A percentile compares a stretch with the other conserved stretches of the same genome.
phyloP scores from a whole-genome alignment of 30 jellyfish, hydroid and myxozoan genomes.

The Aurelia aurita complex sp. Pacific region DNA sequence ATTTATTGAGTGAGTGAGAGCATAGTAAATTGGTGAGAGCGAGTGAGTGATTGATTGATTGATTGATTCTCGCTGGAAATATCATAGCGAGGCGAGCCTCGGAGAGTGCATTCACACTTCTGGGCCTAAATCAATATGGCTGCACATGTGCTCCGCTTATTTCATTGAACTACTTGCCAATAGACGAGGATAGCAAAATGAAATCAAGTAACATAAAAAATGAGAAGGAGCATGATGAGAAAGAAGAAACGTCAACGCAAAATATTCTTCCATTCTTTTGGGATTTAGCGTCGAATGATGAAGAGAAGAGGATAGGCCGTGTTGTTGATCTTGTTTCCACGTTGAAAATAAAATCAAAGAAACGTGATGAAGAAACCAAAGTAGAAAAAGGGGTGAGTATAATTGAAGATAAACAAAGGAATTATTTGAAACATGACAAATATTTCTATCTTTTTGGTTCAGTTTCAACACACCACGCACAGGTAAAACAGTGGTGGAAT shows the following conservation, averaged over 20 bases:
- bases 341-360: slow-evolving; percentile 12
- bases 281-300: slow-evolving; percentile 88
- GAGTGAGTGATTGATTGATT: too few relatives aligned
- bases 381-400: not conserved
- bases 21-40: too few relatives aligned
- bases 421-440: too few relatives aligned
- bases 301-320: slow-evolving; percentile 54
- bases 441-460: too few relatives aligned
- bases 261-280: slow-evolving; percentile 77
- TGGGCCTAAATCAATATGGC: not conserved
- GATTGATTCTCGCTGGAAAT: too few relatives aligned
- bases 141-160: too few relatives aligned
- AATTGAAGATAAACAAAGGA: not conserved
- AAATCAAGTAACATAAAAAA: not conserved
- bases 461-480: too few relatives aligned
- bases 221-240: not conserved
- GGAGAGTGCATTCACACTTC: not conserved
- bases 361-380: not conserved
- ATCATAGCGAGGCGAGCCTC: slow-evolving; percentile 17
- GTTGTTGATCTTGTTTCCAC: slow-evolving; percentile 61
- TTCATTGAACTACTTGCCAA: too few relatives aligned
- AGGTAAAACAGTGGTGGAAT: too few relatives aligned
- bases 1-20: too few relatives aligned
- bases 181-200: not conserved
- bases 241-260: slow-evolving; percentile 14